Percentiles rank a stretch among this genome's conserved stretches.
Evolutionary conservation across 2,113 vertebrate species (phyloP).

Genomic region (Campylomormyrus numenius): DNA sequence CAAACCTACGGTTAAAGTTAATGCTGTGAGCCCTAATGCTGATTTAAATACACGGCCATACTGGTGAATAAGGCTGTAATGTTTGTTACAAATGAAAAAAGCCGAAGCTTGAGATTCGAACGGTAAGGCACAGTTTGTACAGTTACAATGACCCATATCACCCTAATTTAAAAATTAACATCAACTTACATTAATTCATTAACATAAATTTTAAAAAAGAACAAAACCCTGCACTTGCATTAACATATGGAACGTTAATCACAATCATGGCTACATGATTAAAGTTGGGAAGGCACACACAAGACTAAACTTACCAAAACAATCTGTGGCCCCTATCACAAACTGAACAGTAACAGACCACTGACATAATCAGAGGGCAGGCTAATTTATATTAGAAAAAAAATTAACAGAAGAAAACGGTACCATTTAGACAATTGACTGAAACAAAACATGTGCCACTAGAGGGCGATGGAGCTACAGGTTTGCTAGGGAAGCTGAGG

Average conservation of each 20-base stretch:
- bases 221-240: not conserved
- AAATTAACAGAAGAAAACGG: not conserved
- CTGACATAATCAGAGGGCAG: not conserved
- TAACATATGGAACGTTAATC: not conserved
- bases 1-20: not conserved
- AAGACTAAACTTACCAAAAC: not conserved
- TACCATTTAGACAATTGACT: not conserved
- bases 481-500: conserved; percentile 13
- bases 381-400: not conserved
- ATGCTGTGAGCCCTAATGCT: not conserved
- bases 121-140: not conserved
- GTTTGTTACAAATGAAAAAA: not conserved
- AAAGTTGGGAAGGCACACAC: not conserved
- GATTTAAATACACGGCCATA: not conserved
- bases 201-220: not conserved
- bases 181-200: not conserved
- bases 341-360: not conserved
- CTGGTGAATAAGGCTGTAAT: too few relatives aligned
- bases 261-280: not conserved
- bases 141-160: not conserved
- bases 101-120: not conserved
- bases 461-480: conserved; percentile 56
- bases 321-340: not conserved
- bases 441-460: conserved; percentile 30
- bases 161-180: not conserved